A percentile compares a stretch with the other conserved stretches of the same genome.
These are phyloP conservation scores for Carcina quercana DNA, from an alignment of 2,888 invertebrate species.

Conservation along the genomic window DNA sequence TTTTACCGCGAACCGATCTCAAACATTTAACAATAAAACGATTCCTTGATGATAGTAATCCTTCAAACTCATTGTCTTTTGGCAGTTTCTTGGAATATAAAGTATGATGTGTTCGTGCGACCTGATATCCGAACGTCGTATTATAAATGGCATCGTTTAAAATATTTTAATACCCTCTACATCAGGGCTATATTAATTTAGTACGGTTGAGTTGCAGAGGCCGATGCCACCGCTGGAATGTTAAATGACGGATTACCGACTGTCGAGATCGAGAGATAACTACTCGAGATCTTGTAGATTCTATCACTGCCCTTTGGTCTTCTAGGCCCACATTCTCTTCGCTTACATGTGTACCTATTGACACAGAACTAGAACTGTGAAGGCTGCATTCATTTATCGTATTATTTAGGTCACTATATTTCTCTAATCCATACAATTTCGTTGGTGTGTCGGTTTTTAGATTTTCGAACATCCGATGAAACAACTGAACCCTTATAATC, in stretches of 20 bases:
- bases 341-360: too few species aligned
- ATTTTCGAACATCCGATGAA: too few species aligned
- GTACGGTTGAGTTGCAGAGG: conserved; percentile 66
- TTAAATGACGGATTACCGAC: conserved; percentile 71
- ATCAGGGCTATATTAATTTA: conserved; percentile 71
- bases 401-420: too few species aligned
- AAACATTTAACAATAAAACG: conserved; percentile 68
- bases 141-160: conserved; percentile 73
- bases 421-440: too few species aligned
- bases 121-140: conserved; percentile 68
- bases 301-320: conserved; percentile 41
- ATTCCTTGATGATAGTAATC: conserved; percentile 69
- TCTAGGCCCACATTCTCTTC: too few species aligned
- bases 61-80: conserved; percentile 74
- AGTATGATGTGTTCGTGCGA: conserved; percentile 65
- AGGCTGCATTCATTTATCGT: too few species aligned
- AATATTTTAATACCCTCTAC: conserved; percentile 72
- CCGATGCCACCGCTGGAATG: conserved; percentile 66
- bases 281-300: conserved; percentile 46
- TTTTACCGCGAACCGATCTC: conserved; percentile 46
- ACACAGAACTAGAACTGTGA: too few species aligned
- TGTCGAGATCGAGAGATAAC: conserved; percentile 63
- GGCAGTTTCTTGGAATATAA: conserved; percentile 72
- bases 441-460: too few species aligned
- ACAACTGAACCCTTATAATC: too few species aligned